Evolutionary conservation across 2,113 vertebrate genomes (phyloP).

Genomic region (Anarhynchus alexandrinus): DNA sequence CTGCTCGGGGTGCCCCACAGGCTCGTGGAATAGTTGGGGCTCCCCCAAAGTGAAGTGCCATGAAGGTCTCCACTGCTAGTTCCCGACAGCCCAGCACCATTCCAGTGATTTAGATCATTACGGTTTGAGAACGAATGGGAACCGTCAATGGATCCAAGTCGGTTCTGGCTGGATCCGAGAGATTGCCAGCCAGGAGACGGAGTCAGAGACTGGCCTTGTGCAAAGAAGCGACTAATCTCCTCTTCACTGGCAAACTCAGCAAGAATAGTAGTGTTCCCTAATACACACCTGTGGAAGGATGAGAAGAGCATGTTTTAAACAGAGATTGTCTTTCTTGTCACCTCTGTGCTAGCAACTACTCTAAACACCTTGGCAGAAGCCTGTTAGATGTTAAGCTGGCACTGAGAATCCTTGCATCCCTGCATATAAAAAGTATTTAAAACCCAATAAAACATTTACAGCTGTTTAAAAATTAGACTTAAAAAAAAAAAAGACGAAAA

Average conservation of each 20-base stretch:
- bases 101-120: conserved; percentile 94
- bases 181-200: conserved; percentile 94
- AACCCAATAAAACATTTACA: accelerated
- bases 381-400: accelerated
- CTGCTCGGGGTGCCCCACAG: conserved; percentile 91
- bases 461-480: not conserved
- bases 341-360: not conserved
- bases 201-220: conserved; percentile 99
- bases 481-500: no score
- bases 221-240: conserved; percentile 99
- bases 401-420: not conserved
- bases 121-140: conserved; percentile 92
- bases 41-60: conserved; percentile 95
- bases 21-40: conserved; percentile 95
- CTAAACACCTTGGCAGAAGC: not conserved
- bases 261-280: conserved; percentile 99
- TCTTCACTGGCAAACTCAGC: conserved; percentile 99
- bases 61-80: conserved; percentile 87
- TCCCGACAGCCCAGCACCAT: conserved; percentile 87
- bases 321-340: not conserved
- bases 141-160: conserved; percentile 86
- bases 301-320: not conserved
- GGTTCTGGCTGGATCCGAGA: conserved; percentile 90
- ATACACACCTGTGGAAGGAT: conserved; percentile 87
- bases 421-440: not conserved